These are phyloP conservation scores for Folsomia candida DNA, from an alignment of 2,888 invertebrate species.

Conservation along the genomic window DNA sequence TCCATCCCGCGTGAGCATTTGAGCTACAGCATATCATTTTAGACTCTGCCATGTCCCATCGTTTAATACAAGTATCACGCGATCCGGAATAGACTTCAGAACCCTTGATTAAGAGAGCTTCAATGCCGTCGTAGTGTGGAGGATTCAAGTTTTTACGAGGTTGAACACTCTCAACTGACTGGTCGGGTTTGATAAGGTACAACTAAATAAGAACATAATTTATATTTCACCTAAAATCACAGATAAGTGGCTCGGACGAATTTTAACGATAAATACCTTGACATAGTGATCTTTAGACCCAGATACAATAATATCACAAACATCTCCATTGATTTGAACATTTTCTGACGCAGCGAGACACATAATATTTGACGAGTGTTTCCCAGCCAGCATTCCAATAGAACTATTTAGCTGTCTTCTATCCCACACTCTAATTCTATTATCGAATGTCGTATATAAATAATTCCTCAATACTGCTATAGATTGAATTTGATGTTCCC, in stretches of 20 bases:
- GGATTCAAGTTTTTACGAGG: slow-evolving; percentile 59
- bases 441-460: slow-evolving; percentile 75
- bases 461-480: slow-evolving; percentile 60
- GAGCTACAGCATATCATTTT: slow-evolving; percentile 32
- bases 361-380: slow-evolving; percentile 79
- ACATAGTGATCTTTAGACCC: slow-evolving; percentile 85
- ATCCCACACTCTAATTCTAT: slow-evolving; percentile 82
- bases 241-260: too few species aligned
- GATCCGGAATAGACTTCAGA: slow-evolving; percentile 76
- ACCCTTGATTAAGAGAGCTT: slow-evolving; percentile 68
- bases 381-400: slow-evolving; percentile 40
- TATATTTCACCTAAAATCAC: not conserved
- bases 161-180: not conserved
- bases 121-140: slow-evolving; percentile 87
- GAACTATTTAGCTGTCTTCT: slow-evolving; percentile 60
- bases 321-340: not conserved
- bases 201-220: not conserved
- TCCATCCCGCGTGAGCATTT: slow-evolving; percentile 44
- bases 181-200: not conserved
- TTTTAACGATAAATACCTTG: slow-evolving; percentile 56
- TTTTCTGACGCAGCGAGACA: slow-evolving; percentile 68
- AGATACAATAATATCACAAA: slow-evolving; percentile 66
- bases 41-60: slow-evolving; percentile 67
- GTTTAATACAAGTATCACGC: slow-evolving; percentile 79
- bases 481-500: slow-evolving; percentile 68